Conservation (phyloP, 2,888 invertebrate genomes). For the Nephrotoma flavescens region DNA sequence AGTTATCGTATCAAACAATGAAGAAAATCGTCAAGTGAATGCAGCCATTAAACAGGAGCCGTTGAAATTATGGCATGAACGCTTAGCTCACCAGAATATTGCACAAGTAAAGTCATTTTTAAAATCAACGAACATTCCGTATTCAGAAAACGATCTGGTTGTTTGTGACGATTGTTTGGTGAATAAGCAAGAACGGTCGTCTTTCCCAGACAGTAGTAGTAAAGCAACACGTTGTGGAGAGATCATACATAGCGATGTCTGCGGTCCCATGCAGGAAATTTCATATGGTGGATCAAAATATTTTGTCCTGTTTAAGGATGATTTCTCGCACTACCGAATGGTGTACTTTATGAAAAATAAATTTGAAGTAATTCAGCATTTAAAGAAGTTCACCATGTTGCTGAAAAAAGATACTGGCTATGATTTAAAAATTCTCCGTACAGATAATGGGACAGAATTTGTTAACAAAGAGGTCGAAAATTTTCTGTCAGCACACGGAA, state of each 20-base stretch:
- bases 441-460: background rate
- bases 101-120: conserved; percentile 8
- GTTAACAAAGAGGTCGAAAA: conserved; percentile 8
- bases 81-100: conserved; percentile 10
- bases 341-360: conserved; percentile 14
- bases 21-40: background rate
- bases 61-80: conserved; percentile 10
- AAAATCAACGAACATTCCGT: conserved; percentile 7
- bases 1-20: background rate
- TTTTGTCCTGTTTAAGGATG: conserved; percentile 14
- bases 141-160: conserved; percentile 4
- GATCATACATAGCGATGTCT: conserved; percentile 14
- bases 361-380: conserved; percentile 10
- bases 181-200: conserved; percentile 11
- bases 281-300: conserved; percentile 15
- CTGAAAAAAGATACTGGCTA: conserved; percentile 1
- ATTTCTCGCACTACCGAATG: conserved; percentile 13
- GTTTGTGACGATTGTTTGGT: conserved; percentile 10
- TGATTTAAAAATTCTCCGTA: conserved; percentile 2
- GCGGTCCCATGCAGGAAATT: conserved; percentile 12
- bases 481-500: conserved; percentile 6
- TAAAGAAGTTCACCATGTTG: conserved; percentile 5
- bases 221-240: conserved; percentile 9
- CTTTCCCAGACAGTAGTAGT: conserved; percentile 7
- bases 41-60: background rate